Evolutionary conservation across 2,888 invertebrate species (phyloP).

Genomic region (Stegophylla sp.): DNA sequence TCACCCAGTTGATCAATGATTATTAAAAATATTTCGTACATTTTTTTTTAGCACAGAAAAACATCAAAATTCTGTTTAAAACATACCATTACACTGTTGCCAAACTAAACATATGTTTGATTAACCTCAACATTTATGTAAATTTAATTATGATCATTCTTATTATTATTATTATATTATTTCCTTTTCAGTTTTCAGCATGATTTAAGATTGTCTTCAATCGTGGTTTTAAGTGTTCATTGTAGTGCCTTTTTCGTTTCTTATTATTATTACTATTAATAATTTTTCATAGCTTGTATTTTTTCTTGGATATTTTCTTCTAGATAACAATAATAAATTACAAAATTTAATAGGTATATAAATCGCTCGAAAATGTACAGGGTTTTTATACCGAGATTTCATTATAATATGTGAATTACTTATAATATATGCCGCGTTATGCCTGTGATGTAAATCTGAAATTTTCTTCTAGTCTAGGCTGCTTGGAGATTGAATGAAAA

Average conservation of each 20-base stretch:
- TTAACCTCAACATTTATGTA: constrained; percentile 25
- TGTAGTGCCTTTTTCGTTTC: neutral
- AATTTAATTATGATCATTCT: neutral
- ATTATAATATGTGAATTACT: too few relatives aligned
- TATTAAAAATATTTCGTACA: neutral
- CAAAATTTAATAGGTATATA: too few relatives aligned
- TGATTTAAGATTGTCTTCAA: too few relatives aligned
- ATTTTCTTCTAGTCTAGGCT: too few relatives aligned
- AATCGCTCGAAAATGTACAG: too few relatives aligned
- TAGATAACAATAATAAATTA: too few relatives aligned
- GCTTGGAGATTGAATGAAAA: too few relatives aligned
- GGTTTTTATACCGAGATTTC: too few relatives aligned
- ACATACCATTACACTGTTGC: neutral
- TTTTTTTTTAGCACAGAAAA: neutral
- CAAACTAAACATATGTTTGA: constrained; percentile 35
- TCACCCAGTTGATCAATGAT: neutral
- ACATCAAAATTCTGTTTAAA: neutral
- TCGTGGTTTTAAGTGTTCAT: too few relatives aligned
- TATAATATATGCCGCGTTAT: too few relatives aligned
- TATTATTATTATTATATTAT: neutral
- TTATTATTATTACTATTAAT: neutral
- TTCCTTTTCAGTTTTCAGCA: neutral
- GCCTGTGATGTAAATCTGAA: too few relatives aligned
- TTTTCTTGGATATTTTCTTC: neutral
- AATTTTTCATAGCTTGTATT: neutral